Percentiles rank a stretch among this genome's conserved stretches.
Conservation (phyloP, 2,797 vertebrate genomes). For the Prionace glauca region DNA sequence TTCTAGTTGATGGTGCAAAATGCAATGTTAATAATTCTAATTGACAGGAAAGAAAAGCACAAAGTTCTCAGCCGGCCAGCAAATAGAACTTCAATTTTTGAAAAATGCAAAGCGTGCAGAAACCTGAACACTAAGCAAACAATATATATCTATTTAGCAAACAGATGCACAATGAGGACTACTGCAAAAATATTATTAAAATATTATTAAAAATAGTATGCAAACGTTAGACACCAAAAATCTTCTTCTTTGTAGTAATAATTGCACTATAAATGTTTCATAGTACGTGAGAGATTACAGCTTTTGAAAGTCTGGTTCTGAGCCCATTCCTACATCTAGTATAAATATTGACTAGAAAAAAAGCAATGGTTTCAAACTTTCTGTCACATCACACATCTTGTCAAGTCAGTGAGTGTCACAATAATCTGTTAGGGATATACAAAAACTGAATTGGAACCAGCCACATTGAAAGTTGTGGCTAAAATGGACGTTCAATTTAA, state of each 20-base stretch:
- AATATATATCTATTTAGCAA: background rate
- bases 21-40: background rate
- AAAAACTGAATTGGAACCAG: background rate
- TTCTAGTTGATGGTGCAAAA: background rate
- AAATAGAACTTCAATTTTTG: background rate
- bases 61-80: background rate
- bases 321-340: conserved; percentile 14
- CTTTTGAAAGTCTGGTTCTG: background rate
- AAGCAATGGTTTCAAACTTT: conserved; percentile 44
- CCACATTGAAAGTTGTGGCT: background rate
- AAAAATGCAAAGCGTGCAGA: background rate
- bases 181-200: background rate
- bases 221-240: background rate
- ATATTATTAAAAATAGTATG: background rate
- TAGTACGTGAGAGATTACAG: background rate
- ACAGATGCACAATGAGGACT: background rate
- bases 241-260: background rate
- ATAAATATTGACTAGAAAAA: background rate
- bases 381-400: conserved; percentile 39
- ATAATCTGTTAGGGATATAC: conserved; percentile 11
- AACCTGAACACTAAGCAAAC: background rate
- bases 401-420: conserved; percentile 45
- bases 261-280: background rate
- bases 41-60: background rate
- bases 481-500: background rate